These are phyloP conservation scores for Tetragonisca angustula DNA, from an alignment of 2,888 invertebrate genomes.

Conservation along the genomic window DNA sequence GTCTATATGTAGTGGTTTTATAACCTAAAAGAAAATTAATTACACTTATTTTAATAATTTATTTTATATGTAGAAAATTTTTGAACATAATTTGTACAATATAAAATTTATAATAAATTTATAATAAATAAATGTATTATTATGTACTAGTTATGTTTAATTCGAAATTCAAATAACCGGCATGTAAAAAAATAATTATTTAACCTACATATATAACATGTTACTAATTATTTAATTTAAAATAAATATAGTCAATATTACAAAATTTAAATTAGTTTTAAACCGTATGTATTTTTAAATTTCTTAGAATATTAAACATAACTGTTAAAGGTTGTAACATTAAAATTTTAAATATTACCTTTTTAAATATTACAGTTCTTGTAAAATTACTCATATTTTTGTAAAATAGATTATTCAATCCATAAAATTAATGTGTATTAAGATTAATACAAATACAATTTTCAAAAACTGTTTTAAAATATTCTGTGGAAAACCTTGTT, in stretches of 20 bases:
- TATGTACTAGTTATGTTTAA: neutral
- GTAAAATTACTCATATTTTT: constrained; percentile 58
- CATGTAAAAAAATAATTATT: neutral
- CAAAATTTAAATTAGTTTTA: neutral
- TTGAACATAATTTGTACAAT: neutral
- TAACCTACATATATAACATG: constrained; percentile 6
- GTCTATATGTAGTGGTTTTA: constrained; percentile 64
- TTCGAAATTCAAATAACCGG: neutral
- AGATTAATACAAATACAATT: neutral
- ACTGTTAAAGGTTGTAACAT: neutral
- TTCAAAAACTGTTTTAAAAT: neutral
- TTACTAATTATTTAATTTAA: neutral
- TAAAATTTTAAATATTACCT: constrained; percentile 44
- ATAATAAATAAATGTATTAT: neutral
- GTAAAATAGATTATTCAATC: neutral
- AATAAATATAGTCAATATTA: neutral
- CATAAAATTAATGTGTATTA: neutral
- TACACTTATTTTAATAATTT: neutral
- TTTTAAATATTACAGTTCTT: constrained; percentile 50
- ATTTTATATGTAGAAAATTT: neutral
- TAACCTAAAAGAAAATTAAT: constrained; percentile 70
- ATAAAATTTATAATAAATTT: neutral
- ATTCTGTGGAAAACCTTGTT: neutral
- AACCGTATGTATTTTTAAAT: neutral
- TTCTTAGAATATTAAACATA: neutral